These are phyloP conservation scores for Enoplosus armatus DNA, from an alignment of 2,797 vertebrate species.

Conservation along the genomic window DNA sequence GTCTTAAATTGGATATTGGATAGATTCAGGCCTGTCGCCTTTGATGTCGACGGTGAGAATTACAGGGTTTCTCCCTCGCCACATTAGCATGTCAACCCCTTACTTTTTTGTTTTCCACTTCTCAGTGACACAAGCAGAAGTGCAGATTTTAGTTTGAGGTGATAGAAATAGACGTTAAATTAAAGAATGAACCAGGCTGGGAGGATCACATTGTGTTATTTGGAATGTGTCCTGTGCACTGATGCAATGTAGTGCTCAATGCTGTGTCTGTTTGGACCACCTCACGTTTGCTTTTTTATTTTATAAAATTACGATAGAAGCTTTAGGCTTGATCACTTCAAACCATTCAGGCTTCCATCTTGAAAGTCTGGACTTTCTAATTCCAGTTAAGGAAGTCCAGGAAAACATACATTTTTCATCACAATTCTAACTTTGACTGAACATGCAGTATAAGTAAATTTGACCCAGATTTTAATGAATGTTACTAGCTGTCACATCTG, in stretches of 20 bases:
- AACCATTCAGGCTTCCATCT: neutral
- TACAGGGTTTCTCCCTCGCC: conserved; percentile 58
- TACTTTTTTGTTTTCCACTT: conserved; percentile 46
- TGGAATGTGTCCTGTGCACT: neutral
- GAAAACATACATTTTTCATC: neutral
- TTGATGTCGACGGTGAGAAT: conserved; percentile 74
- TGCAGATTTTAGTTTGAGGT: neutral
- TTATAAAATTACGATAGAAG: neutral
- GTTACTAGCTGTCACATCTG: conserved; percentile 28
- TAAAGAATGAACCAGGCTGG: neutral
- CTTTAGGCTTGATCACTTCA: neutral
- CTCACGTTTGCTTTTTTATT: neutral
- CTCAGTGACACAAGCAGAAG: neutral
- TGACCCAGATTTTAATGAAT: conserved; percentile 13
- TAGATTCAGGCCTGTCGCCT: conserved; percentile 61
- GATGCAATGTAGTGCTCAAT: neutral
- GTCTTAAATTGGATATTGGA: conserved; percentile 67
- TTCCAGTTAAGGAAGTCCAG: neutral
- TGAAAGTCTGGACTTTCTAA: neutral
- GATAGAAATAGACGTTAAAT: neutral
- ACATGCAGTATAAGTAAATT: neutral
- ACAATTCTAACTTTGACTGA: neutral
- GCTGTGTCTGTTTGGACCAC: neutral
- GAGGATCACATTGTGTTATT: neutral
- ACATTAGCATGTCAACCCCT: conserved; percentile 32